phyloP scores from a whole-genome alignment of 2,113 vertebrate species.

The Prunella himalayana region DNA sequence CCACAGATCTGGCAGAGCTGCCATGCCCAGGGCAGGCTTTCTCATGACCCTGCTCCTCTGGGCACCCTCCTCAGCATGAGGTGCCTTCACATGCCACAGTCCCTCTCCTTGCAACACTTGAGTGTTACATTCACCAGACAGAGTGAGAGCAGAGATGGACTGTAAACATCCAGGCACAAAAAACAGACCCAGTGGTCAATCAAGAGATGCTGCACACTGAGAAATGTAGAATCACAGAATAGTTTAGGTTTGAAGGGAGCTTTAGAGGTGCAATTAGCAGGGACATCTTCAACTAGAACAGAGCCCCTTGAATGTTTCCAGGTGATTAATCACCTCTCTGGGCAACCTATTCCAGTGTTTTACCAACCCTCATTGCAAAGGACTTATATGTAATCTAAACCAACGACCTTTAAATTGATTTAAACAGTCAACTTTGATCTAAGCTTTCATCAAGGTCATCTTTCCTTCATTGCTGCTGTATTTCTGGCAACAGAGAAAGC shows the following conservation, averaged over 20 bases:
- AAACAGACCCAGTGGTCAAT: not conserved
- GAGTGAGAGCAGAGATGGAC: not conserved
- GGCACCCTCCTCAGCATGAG: accelerated
- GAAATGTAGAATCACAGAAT: not conserved
- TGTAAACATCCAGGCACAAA: not conserved
- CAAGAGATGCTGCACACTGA: not conserved
- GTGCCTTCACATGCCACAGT: not conserved
- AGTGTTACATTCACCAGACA: not conserved
- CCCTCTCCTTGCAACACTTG: not conserved
- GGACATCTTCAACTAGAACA: not conserved
- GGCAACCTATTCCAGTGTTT: not conserved
- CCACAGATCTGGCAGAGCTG: not conserved
- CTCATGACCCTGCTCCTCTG: not conserved
- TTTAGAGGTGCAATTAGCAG: not conserved
- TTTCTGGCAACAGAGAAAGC: not conserved
- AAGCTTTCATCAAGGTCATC: not conserved
- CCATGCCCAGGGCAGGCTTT: not conserved
- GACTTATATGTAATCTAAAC: not conserved
- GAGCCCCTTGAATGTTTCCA: not conserved
- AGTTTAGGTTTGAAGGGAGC: not conserved
- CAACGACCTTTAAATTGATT: not conserved
- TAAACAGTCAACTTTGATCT: not conserved
- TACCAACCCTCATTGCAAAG: not conserved
- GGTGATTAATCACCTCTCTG: not conserved
- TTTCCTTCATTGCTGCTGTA: not conserved